These are phyloP conservation scores for Crocuta crocuta DNA, from an alignment of 2,113 vertebrate species.

Conservation along the genomic window DNA sequence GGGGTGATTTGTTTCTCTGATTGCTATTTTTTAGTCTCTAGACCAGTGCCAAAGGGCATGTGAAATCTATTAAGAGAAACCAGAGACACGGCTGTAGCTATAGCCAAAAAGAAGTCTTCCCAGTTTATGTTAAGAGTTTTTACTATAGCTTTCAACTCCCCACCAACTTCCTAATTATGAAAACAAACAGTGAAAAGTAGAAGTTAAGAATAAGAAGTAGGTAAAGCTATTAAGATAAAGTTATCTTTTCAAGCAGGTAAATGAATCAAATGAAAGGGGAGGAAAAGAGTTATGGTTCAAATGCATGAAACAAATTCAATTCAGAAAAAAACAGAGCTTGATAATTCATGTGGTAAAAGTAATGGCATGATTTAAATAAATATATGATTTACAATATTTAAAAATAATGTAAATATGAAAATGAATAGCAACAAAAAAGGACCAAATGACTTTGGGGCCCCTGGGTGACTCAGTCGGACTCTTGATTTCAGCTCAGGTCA, in stretches of 20 bases:
- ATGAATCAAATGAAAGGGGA: not conserved
- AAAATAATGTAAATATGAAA: not conserved
- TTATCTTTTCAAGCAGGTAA: not conserved
- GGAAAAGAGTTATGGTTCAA: not conserved
- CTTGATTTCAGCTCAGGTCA: too few relatives aligned
- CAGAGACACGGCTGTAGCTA: conserved; percentile 25
- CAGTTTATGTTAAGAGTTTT: conserved; percentile 2
- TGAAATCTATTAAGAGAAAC: conserved; percentile 50
- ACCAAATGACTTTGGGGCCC: not conserved
- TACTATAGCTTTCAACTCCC: not conserved
- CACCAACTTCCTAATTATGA: not conserved
- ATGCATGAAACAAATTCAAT: not conserved
- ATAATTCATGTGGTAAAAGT: not conserved
- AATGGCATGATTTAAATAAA: not conserved
- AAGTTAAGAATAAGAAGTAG: not conserved
- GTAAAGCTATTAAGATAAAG: not conserved
- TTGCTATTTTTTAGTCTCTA: not conserved
- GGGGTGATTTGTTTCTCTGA: not conserved
- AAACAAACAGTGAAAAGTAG: not conserved
- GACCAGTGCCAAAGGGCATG: not conserved
- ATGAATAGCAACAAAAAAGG: not conserved
- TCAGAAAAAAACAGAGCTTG: not conserved
- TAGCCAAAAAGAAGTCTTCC: not conserved
- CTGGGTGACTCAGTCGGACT: too few relatives aligned
- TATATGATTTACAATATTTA: too few relatives aligned